phyloP scores from a whole-genome alignment of 2,113 vertebrate genomes.

The Helogale parvula region DNA sequence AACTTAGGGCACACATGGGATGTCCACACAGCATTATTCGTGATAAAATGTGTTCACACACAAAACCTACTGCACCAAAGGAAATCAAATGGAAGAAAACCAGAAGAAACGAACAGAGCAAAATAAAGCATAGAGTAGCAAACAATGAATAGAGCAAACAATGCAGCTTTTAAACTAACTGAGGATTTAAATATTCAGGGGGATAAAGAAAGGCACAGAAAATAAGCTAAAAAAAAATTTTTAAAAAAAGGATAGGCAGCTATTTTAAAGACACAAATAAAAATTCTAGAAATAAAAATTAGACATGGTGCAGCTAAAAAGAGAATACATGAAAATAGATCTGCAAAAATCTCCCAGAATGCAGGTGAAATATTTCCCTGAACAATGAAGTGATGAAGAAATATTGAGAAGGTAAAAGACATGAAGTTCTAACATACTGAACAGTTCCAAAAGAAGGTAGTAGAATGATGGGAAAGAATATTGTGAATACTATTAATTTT shows the following conservation, averaged over 20 bases:
- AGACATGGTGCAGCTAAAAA: not conserved
- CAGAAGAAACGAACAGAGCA: not conserved
- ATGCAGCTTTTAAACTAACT: not conserved
- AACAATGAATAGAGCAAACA: not conserved
- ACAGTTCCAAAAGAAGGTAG: not conserved
- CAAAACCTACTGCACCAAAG: not conserved
- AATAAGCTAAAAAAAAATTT: not conserved
- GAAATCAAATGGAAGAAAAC: not conserved
- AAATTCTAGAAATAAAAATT: slow-evolving; percentile 38
- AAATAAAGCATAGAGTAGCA: not conserved
- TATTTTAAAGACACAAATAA: not conserved
- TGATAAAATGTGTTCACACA: not conserved
- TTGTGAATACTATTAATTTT: not conserved
- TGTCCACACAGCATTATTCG: not conserved
- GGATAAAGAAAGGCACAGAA: not conserved
- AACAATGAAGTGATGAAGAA: not conserved
- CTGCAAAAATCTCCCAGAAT: not conserved
- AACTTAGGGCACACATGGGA: not conserved
- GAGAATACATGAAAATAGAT: not conserved
- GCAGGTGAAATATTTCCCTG: not conserved
- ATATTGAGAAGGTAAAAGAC: not conserved
- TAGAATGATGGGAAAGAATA: not conserved
- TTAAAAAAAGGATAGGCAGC: not conserved
- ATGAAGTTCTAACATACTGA: not conserved
- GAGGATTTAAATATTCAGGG: not conserved